Conservation (phyloP, 2,113 vertebrate genomes). For the Dascyllus trimaculatus region DNA sequence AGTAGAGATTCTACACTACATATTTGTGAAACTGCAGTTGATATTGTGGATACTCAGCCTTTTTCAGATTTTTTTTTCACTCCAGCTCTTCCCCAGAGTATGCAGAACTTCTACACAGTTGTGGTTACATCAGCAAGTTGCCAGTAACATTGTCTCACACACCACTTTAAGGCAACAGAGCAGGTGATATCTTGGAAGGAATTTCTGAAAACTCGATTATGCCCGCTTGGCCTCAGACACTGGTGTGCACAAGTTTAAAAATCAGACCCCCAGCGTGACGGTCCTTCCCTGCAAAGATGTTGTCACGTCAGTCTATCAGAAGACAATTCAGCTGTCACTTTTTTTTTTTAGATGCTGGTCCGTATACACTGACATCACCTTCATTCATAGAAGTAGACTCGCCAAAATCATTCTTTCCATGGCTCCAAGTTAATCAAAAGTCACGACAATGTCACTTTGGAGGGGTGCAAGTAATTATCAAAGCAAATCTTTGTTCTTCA, state of each 20-base stretch:
- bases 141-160: conserved; percentile 51
- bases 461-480: conserved; percentile 57
- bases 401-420: neutral
- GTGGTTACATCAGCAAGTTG: conserved; percentile 66
- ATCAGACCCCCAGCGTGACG: conserved; percentile 44
- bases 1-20: conserved; percentile 31
- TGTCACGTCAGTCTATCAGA: conserved; percentile 28
- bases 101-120: conserved; percentile 49
- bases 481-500: conserved; percentile 62
- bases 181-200: conserved; percentile 31
- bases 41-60: conserved; percentile 40
- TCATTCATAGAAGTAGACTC: neutral
- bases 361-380: neutral
- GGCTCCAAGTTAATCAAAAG: conserved; percentile 54
- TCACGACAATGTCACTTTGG: conserved; percentile 58
- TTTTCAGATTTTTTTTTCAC: conserved; percentile 14
- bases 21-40: conserved; percentile 40
- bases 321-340: conserved; percentile 18
- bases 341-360: neutral
- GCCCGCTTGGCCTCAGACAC: conserved; percentile 35
- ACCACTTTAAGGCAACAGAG: conserved; percentile 43
- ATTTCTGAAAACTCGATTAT: conserved; percentile 55
- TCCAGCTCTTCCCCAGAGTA: neutral
- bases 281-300: conserved; percentile 39
- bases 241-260: conserved; percentile 26